A percentile compares a stretch with the other conserved stretches of the same genome.
Conservation (phyloP, 2,113 vertebrate species). For the Microcebus tavaratra region DNA sequence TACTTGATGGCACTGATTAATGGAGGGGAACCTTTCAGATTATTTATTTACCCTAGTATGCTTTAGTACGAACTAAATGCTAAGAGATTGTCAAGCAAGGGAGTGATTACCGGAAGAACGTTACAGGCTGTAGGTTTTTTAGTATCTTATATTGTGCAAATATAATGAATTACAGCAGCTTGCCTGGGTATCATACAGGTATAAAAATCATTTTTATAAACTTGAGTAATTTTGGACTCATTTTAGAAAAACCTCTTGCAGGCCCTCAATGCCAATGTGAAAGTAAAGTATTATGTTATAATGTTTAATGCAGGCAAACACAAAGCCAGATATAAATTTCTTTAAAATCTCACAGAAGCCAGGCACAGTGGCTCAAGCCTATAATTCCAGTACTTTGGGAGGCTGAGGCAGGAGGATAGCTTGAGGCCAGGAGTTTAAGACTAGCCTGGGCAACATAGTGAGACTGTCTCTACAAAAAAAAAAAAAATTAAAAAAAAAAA, state of each 20-base stretch:
- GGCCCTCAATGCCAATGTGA: not conserved
- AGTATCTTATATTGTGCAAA: not conserved
- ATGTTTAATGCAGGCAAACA: not conserved
- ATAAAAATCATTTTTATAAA: constrained; percentile 42
- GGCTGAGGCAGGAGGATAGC: no score
- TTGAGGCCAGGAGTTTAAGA: no score
- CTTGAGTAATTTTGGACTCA: constrained; percentile 1
- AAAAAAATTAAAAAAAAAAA: no score
- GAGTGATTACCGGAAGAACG: not conserved
- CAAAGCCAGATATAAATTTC: constrained; percentile 7
- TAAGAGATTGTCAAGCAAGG: not conserved
- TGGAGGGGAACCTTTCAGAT: not conserved
- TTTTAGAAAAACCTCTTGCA: not conserved
- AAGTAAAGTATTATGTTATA: not conserved
- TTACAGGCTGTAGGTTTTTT: not conserved
- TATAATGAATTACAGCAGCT: not conserved
- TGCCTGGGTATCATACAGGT: not conserved
- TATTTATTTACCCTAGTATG: not conserved
- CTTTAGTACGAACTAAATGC: not conserved
- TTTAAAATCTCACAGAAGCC: constrained; percentile 7
- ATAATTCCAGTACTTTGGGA: no score
- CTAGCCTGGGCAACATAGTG: not conserved
- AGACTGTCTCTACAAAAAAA: not conserved
- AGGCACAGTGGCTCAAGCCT: no score
- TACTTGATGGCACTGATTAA: constrained; percentile 15